Evolutionary conservation across 2,797 vertebrate genomes (phyloP).

Genomic region (Tapirus indicus): DNA sequence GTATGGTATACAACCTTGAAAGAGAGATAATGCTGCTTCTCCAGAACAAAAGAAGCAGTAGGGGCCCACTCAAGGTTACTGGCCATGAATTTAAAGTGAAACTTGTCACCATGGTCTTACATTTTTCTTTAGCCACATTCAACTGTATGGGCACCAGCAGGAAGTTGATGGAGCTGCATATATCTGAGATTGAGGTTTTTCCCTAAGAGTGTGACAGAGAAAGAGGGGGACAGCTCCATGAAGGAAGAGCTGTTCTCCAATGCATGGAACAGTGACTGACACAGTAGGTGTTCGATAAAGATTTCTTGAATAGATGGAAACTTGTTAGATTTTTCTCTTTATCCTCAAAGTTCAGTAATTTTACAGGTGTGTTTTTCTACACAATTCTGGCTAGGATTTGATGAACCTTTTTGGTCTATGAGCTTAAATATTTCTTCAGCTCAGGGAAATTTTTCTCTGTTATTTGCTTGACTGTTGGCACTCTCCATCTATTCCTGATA

Average conservation of each 20-base stretch:
- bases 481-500: background rate
- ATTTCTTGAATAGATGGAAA: constrained; percentile 24
- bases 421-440: constrained; percentile 26
- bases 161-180: background rate
- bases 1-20: background rate
- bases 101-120: background rate
- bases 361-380: background rate
- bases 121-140: background rate
- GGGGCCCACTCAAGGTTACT: background rate
- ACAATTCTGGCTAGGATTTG: background rate
- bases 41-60: background rate
- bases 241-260: background rate
- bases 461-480: constrained; percentile 2
- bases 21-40: background rate
- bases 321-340: constrained; percentile 15
- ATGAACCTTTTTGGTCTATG: background rate
- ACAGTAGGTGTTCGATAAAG: background rate
- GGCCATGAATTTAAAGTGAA: constrained; percentile 30
- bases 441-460: background rate
- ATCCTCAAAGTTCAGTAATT: background rate
- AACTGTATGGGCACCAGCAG: background rate
- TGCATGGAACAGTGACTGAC: background rate
- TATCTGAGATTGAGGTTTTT: background rate
- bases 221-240: background rate
- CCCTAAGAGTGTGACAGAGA: background rate